A percentile compares a stretch with the other conserved stretches of the same genome.
These are phyloP conservation scores for Brotogeris chrysoptera DNA, from an alignment of 2,797 vertebrate species.

Conservation along the genomic window DNA sequence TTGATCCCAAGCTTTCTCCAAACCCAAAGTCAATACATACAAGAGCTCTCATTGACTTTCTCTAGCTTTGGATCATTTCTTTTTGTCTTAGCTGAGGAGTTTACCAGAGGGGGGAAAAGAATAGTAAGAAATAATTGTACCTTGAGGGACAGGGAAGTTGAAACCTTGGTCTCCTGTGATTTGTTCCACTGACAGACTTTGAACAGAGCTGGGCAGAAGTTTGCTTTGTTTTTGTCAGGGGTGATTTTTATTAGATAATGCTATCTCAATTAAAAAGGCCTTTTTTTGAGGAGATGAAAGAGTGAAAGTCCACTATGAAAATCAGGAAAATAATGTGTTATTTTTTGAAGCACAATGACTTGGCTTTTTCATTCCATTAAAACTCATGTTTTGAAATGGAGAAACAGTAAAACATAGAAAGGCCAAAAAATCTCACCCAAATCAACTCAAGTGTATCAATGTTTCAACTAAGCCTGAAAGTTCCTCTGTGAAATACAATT, in stretches of 20 bases:
- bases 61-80: not conserved
- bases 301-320: not conserved
- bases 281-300: not conserved
- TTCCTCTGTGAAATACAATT: not conserved
- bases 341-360: not conserved
- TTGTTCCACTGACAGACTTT: not conserved
- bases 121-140: not conserved
- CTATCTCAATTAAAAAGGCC: not conserved
- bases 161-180: not conserved
- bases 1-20: conserved; percentile 15
- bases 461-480: not conserved
- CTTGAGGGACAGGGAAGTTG: not conserved
- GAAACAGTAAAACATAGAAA: not conserved
- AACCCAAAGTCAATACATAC: not conserved
- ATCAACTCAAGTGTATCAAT: not conserved
- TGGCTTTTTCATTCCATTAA: not conserved
- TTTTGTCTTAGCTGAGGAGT: conserved; percentile 3
- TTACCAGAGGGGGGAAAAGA: not conserved
- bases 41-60: conserved; percentile 21
- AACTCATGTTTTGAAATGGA: not conserved
- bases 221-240: not conserved
- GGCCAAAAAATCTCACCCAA: not conserved
- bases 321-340: not conserved
- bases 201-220: not conserved
- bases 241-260: not conserved